These are phyloP conservation scores for Myopa testacea DNA, from an alignment of 2,888 invertebrate species.

Conservation along the genomic window DNA sequence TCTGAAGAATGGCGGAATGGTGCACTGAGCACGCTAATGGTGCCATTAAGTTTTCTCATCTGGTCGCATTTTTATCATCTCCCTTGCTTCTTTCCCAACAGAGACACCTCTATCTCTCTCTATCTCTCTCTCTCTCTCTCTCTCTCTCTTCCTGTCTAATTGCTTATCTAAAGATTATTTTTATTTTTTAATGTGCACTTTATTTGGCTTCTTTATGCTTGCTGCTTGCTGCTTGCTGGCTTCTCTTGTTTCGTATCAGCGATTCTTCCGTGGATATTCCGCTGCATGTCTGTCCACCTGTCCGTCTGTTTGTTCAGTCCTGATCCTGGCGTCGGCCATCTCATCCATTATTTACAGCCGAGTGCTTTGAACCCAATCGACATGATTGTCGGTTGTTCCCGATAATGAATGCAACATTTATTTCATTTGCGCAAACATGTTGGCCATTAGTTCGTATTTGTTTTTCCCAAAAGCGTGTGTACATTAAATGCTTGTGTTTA, in stretches of 20 bases:
- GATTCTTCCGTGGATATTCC: not conserved
- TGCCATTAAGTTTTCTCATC: too few relatives aligned
- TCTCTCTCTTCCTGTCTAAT: too few relatives aligned
- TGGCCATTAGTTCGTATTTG: conserved; percentile 24
- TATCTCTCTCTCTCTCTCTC: too few relatives aligned
- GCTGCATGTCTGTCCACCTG: not conserved
- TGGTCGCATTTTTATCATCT: too few relatives aligned
- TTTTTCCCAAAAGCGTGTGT: not conserved
- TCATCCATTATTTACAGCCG: conserved; percentile 16
- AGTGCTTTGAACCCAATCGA: conserved; percentile 17
- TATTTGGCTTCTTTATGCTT: not conserved
- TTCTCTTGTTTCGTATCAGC: not conserved
- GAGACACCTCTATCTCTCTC: too few relatives aligned
- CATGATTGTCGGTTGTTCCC: conserved; percentile 29
- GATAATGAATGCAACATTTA: conserved; percentile 41
- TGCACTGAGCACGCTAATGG: too few relatives aligned
- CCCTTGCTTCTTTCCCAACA: too few relatives aligned
- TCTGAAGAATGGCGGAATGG: too few relatives aligned
- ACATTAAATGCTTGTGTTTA: not conserved
- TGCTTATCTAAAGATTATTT: too few relatives aligned
- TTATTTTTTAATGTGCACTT: not conserved
- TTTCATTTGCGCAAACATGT: conserved; percentile 26
- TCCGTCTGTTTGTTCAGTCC: too few relatives aligned
- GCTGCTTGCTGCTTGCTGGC: not conserved
- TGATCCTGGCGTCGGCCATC: too few relatives aligned